These are phyloP conservation scores for Selene dorsalis DNA, from an alignment of 2,797 vertebrate species.

Conservation along the genomic window DNA sequence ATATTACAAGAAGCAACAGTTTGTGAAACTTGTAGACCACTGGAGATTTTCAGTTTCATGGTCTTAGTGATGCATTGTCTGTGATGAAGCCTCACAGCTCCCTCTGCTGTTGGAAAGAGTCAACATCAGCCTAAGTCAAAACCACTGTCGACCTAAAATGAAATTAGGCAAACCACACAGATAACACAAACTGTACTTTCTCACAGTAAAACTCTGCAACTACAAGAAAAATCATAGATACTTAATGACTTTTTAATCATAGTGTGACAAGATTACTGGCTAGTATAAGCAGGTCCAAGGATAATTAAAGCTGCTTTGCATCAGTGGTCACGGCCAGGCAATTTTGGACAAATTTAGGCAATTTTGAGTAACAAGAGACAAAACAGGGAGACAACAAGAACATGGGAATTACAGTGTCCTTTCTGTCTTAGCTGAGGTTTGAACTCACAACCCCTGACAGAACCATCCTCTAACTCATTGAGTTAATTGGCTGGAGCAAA, in stretches of 20 bases:
- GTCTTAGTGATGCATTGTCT: not conserved
- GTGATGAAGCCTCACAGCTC: slow-evolving; percentile 32
- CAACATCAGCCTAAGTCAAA: not conserved
- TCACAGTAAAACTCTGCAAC: not conserved
- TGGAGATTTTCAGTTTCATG: not conserved
- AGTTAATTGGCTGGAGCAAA: no score
- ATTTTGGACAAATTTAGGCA: no score
- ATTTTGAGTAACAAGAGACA: no score
- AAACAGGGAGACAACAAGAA: no score
- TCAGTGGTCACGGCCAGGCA: no score
- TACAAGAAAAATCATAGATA: not conserved
- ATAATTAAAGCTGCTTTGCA: no score
- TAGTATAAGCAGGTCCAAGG: not conserved
- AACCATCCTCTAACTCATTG: no score
- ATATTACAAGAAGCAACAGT: not conserved
- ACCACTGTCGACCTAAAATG: not conserved
- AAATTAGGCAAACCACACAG: not conserved
- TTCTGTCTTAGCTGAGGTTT: no score
- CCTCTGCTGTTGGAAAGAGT: slow-evolving; percentile 48
- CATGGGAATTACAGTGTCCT: no score
- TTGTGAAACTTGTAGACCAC: not conserved
- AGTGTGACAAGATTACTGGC: not conserved
- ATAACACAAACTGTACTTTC: not conserved
- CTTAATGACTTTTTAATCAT: not conserved
- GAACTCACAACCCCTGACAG: no score